phyloP scores from a whole-genome alignment of 2,113 vertebrate species.

The Balaeniceps rex region DNA sequence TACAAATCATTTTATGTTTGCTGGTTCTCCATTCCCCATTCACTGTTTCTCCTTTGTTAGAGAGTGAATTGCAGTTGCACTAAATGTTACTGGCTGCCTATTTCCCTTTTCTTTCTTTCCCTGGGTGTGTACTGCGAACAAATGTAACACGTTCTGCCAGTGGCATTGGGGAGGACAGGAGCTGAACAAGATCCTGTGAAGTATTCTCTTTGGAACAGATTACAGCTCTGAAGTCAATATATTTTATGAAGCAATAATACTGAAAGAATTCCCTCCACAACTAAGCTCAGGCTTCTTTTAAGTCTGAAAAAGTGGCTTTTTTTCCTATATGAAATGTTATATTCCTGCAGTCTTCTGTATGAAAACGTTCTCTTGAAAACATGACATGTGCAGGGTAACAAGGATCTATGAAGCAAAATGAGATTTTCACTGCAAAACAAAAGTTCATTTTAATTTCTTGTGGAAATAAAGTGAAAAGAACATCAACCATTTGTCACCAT shows the following conservation, averaged over 20 bases:
- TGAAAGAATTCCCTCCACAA: neutral
- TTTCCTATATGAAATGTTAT: neutral
- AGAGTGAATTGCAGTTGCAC: neutral
- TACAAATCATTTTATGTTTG: neutral
- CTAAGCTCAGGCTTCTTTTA: neutral
- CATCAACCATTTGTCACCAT: neutral
- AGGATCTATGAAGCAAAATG: neutral
- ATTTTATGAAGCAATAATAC: constrained; percentile 12
- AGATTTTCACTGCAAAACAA: constrained; percentile 6
- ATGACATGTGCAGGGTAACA: neutral
- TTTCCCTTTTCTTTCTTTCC: neutral
- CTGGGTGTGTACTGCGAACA: neutral
- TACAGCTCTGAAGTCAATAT: neutral
- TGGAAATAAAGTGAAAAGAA: neutral
- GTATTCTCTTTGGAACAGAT: neutral
- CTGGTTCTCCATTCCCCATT: neutral
- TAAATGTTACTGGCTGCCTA: neutral
- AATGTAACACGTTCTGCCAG: neutral
- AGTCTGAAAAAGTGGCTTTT: neutral
- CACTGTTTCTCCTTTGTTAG: neutral
- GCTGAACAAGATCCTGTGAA: neutral
- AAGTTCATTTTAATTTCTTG: constrained; percentile 25
- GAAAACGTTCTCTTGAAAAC: neutral
- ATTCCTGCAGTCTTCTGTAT: neutral
- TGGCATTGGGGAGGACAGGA: neutral